Evolutionary conservation across 2,113 vertebrate species (phyloP).

Genomic region (Bombycilla garrulus): DNA sequence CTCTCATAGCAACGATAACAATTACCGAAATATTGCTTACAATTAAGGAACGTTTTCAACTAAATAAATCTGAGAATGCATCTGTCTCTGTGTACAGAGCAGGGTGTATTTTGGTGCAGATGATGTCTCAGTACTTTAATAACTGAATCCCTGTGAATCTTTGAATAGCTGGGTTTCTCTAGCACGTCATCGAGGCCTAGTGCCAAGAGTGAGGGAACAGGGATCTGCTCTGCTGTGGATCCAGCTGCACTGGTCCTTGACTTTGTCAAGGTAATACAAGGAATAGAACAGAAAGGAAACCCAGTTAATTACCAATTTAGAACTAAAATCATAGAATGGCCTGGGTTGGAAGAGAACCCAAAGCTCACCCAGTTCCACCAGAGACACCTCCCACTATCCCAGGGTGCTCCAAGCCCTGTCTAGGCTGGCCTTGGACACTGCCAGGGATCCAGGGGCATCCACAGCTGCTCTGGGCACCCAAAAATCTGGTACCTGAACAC

Average conservation of each 20-base stretch:
- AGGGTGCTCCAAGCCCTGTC: rapidly evolving
- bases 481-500: background rate
- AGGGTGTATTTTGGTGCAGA: background rate
- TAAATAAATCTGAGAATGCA: background rate
- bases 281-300: background rate
- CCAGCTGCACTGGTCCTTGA: background rate
- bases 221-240: background rate
- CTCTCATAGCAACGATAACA: background rate
- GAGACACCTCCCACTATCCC: background rate
- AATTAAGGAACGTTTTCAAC: background rate
- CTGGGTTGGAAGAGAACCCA: background rate
- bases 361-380: background rate
- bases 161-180: background rate
- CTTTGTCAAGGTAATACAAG: background rate
- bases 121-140: background rate
- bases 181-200: background rate
- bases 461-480: background rate
- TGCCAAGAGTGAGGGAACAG: background rate
- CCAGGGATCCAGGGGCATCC: background rate
- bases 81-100: background rate
- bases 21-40: background rate
- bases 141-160: background rate
- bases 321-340: background rate
- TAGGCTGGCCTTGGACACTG: background rate
- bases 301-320: background rate